Base-by-base conservation (phyloP, 1,140 invertebrate genomes). In the Melitaea cinxia region DNA sequence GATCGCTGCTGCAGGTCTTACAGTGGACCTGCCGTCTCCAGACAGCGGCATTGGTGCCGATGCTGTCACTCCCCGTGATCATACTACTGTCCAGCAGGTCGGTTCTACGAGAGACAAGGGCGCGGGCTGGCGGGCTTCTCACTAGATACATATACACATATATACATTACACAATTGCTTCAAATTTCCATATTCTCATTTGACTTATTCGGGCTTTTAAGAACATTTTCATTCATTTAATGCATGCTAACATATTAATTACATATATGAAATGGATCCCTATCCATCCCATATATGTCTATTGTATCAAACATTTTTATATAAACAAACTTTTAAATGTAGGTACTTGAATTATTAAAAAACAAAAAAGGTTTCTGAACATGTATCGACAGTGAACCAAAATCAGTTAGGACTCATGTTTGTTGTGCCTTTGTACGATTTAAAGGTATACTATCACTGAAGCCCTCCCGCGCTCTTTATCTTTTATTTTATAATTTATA, bases 1-100 rank as follows among this genome's bases (percentile, higher is more conserved):
- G 57, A 91, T 91, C 59, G 88, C 92, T 7, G 94, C 94, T 30
- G 95, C 95, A 74, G 96, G 95, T 3, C 93, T 97, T 37, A 97
- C 96, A 4, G 96, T 98, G 71, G 97, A 98, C 91, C 93, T 98
- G 70, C 97, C 97, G 0, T 97, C 96, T 62, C 97, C 97, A 1
- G 97, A 98, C 88, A 97, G 95, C 72, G 97, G 97, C 15, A 98
- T 98, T 75, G 97, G 97, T 23, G 95, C 96, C 0, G 96, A 97
- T 78, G 95, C 96, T 69, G 96, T 97, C 78, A 98, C 97, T 26
- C 97, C 97, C 37, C 92, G 96, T 83, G 96, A 96, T 92, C 96
- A 95, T 92, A 96, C 94, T 83, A 95, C 94, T 89, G 95, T 96
- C 80, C 96, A 97, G 91, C 96, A 97, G 95, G 97, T 97, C 92